Evolutionary conservation across 2,888 invertebrate genomes (phyloP).

Genomic region (Ectobius pallidus): DNA sequence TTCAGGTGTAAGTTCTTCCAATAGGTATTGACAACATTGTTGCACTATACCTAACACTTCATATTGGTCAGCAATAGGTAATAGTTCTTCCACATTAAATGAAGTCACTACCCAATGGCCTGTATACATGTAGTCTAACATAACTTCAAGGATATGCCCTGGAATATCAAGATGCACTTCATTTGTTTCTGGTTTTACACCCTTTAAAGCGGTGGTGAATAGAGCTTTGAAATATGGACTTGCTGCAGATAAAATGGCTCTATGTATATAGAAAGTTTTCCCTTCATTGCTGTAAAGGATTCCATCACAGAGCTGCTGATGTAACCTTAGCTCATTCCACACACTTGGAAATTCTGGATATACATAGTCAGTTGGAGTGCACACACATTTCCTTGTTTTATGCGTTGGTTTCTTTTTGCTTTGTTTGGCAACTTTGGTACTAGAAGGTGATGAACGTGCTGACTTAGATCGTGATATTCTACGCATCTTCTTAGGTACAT

Average conservation of each 20-base stretch:
- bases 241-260: constrained; percentile 72
- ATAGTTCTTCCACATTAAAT: constrained; percentile 71
- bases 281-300: constrained; percentile 67
- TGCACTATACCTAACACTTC: constrained; percentile 75
- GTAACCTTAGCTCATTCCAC: constrained; percentile 67
- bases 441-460: background rate
- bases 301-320: constrained; percentile 65
- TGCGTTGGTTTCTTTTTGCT: background rate
- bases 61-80: constrained; percentile 74
- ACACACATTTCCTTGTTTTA: background rate
- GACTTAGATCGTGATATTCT: background rate
- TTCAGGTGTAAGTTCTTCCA: constrained; percentile 65
- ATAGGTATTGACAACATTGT: constrained; percentile 69
- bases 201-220: constrained; percentile 70
- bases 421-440: background rate
- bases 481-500: background rate
- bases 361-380: constrained; percentile 50
- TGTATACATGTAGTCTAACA: constrained; percentile 79
- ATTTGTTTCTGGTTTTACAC: constrained; percentile 60
- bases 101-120: constrained; percentile 67
- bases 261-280: constrained; percentile 67
- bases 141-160: constrained; percentile 63
- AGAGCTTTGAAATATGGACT: constrained; percentile 77
- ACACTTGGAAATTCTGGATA: constrained; percentile 68
- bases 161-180: constrained; percentile 62